Base-by-base conservation (phyloP, 2,888 invertebrate species). In the Cheilosia impressa region DNA sequence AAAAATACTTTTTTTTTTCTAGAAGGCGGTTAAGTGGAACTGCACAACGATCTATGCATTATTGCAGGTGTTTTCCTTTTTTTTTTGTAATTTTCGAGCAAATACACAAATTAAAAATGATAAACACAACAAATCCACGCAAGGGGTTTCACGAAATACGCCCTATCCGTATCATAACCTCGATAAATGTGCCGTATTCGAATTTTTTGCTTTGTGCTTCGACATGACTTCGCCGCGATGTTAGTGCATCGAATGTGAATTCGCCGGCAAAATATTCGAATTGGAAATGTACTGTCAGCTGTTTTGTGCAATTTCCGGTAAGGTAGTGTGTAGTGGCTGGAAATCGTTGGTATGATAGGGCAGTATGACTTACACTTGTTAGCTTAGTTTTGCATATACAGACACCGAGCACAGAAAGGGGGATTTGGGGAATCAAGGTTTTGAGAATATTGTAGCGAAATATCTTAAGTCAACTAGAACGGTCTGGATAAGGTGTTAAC, bases 101-200 rank as follows among this genome's bases (percentile, higher is more conserved):
- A 72, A 65, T 57, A 72, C 52, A 72, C 50, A 72, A 72, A 63
- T 57, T 72, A 50, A 63, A 66, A 72, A 79, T 52, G 47, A 72
- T 79, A 65, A 72, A 79, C 63, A 79, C 78, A 79, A 72, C 58
- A 65, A 78, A 71, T 71, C 50, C 79, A 72, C 65, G 43, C 58
- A 72, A 72, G 43, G 57, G 43, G 58, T 66, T 79, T 79, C 58
- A 72, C 65, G 41, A 72, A 79, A 79, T 72, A 79, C 79, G 79
- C 79, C 79, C 79, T 58, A 57, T 22, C 43, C 47, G 58, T 45
- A 72, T 17, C 72, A 79, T 72, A 79, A 72, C 79, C 79, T 79
- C 72, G 52, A 58, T 41, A 72, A 79, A 79, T 79, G 52, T 79
- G 65, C 72, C 31, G 71, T 65, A 52, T 72, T 62, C 78, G 65